Conservation (phyloP, 1,140 invertebrate genomes). For the Heliconius hewitsoni region DNA sequence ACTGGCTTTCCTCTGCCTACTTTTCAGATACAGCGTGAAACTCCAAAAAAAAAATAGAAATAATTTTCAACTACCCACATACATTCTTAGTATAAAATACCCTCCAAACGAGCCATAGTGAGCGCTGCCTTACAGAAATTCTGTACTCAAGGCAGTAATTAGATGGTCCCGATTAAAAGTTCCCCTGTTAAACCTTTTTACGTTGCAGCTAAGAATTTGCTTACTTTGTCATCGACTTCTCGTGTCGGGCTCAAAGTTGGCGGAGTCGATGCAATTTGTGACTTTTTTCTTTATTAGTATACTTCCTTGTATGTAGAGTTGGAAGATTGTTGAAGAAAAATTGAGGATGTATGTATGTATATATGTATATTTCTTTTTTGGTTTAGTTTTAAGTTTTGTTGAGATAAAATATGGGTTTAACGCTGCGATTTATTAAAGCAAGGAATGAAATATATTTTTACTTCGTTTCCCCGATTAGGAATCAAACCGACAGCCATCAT, state of each 20-base stretch:
- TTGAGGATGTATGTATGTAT: neutral
- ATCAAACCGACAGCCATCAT: too few species aligned
- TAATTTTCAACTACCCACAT: too few species aligned
- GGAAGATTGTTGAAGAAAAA: slow-evolving; percentile 18
- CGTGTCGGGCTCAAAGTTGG: slow-evolving; percentile 13
- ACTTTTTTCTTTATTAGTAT: slow-evolving; percentile 12
- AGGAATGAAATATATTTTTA: too few species aligned
- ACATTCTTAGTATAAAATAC: neutral
- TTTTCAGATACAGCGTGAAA: too few species aligned
- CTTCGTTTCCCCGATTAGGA: too few species aligned
- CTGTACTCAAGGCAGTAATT: slow-evolving; percentile 29
- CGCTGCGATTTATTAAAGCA: too few species aligned
- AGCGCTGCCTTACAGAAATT: slow-evolving; percentile 11
- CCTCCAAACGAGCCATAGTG: neutral
- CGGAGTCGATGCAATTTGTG: slow-evolving; percentile 1
- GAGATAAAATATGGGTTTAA: neutral
- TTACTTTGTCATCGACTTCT: slow-evolving; percentile 55
- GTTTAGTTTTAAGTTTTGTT: neutral
- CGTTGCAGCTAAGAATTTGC: slow-evolving; percentile 52
- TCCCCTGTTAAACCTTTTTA: slow-evolving; percentile 61
- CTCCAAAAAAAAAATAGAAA: too few species aligned
- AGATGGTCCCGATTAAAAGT: slow-evolving; percentile 60
- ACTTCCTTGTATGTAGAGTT: slow-evolving; percentile 21
- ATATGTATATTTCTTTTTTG: neutral
- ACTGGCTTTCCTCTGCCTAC: too few species aligned